phyloP scores from a whole-genome alignment of 1,140 invertebrate genomes.

The Tribolium castaneum region DNA sequence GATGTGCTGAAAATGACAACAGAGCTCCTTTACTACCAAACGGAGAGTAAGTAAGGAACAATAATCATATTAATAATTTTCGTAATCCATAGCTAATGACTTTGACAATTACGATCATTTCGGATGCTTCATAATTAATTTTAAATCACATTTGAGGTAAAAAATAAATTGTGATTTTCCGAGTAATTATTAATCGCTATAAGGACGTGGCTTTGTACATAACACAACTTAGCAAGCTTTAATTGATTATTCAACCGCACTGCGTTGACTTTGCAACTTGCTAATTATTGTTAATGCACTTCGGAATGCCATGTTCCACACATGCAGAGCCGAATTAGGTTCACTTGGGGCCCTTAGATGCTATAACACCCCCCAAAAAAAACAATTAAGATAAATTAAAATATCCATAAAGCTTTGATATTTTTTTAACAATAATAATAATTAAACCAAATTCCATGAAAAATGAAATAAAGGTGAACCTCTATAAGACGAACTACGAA shows the following conservation, averaged over 20 bases:
- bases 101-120: neutral
- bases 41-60: slow-evolving; percentile 62
- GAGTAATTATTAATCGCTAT: neutral
- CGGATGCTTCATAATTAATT: too few species aligned
- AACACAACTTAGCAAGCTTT: neutral
- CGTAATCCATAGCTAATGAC: neutral
- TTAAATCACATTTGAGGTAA: too few species aligned
- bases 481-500: too few species aligned
- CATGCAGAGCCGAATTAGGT: neutral
- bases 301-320: neutral
- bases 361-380: too few species aligned
- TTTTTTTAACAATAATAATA: too few species aligned
- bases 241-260: neutral
- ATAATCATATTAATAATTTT: slow-evolving; percentile 3
- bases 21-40: slow-evolving; percentile 65
- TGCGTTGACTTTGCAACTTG: neutral
- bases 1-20: slow-evolving; percentile 72
- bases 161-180: too few species aligned
- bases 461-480: too few species aligned
- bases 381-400: too few species aligned
- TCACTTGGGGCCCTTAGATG: too few species aligned
- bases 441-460: too few species aligned
- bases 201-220: neutral
- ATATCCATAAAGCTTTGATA: too few species aligned
- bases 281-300: neutral